phyloP scores from a whole-genome alignment of 1,140 invertebrate genomes.

The Chionoecetes opilio region DNA sequence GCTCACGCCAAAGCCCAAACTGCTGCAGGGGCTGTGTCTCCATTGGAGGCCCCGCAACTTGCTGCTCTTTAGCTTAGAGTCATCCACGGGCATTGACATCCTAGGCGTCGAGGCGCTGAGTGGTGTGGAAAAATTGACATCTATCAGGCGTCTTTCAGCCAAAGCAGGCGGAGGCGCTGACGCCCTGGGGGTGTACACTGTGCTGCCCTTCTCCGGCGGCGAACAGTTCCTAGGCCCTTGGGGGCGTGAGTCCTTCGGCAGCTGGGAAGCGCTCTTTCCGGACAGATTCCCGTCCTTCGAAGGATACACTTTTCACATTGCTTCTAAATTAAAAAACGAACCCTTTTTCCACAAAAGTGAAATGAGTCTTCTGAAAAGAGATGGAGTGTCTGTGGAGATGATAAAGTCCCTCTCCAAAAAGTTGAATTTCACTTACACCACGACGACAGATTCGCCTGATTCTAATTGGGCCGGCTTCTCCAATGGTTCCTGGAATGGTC shows the following conservation, averaged over 20 bases:
- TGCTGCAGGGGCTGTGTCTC: slow-evolving; percentile 39
- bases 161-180: not conserved
- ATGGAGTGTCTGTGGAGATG: slow-evolving; percentile 56
- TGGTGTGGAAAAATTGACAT: slow-evolving; percentile 5
- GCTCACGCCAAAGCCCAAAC: not conserved
- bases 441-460: slow-evolving; percentile 58
- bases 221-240: not conserved
- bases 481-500: slow-evolving; percentile 71
- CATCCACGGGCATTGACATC: not conserved
- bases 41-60: slow-evolving; percentile 63
- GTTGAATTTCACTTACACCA: slow-evolving; percentile 57
- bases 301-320: slow-evolving; percentile 55
- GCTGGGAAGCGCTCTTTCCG: not conserved
- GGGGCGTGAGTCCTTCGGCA: not conserved
- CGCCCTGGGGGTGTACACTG: not conserved
- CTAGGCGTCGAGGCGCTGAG: slow-evolving; percentile 40
- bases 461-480: slow-evolving; percentile 57
- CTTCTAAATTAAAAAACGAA: slow-evolving; percentile 8
- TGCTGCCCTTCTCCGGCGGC: slow-evolving; percentile 38
- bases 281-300: slow-evolving; percentile 58
- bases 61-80: slow-evolving; percentile 42
- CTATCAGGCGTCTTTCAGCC: not conserved
- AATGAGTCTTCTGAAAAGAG: not conserved
- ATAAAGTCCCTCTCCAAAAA: slow-evolving; percentile 35
- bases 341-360: slow-evolving; percentile 3